phyloP scores from a whole-genome alignment of 2,888 invertebrate genomes.

The Iselma pallidipennis region DNA sequence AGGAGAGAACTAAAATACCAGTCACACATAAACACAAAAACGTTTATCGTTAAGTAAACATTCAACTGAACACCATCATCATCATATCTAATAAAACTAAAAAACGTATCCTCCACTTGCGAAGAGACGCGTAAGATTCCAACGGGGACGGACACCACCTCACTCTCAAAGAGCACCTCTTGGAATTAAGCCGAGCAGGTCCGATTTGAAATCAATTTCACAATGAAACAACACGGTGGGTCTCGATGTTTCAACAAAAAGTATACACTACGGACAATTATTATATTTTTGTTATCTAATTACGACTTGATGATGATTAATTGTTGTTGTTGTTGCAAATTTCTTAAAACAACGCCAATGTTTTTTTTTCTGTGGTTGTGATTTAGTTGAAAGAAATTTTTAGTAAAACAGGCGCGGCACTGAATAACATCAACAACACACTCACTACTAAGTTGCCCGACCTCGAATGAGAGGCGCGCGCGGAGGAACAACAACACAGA shows the following conservation, averaged over 20 bases:
- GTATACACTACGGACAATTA: neutral
- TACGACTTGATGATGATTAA: too few relatives aligned
- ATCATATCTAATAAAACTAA: conserved; percentile 12
- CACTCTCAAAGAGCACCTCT: neutral
- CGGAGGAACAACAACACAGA: conserved; percentile 37
- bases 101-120: conserved; percentile 25
- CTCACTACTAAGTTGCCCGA: conserved; percentile 25
- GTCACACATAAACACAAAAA: conserved; percentile 42
- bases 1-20: conserved; percentile 40
- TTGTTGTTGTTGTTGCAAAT: neutral
- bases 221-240: too few relatives aligned
- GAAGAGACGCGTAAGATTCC: conserved; percentile 18
- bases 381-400: conserved; percentile 7
- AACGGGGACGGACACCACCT: conserved; percentile 7
- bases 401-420: conserved; percentile 30
- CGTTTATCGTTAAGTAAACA: conserved; percentile 44
- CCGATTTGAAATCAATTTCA: neutral
- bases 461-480: conserved; percentile 47
- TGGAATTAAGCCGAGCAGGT: neutral
- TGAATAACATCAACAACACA: neutral
- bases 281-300: neutral
- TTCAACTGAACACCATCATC: conserved; percentile 28
- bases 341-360: too few relatives aligned
- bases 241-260: too few relatives aligned
- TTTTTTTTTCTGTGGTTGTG: neutral